Percentiles rank a stretch among this genome's conserved stretches.
phyloP scores from a whole-genome alignment of 2,888 invertebrate species.

The Diplolepis rosae region DNA sequence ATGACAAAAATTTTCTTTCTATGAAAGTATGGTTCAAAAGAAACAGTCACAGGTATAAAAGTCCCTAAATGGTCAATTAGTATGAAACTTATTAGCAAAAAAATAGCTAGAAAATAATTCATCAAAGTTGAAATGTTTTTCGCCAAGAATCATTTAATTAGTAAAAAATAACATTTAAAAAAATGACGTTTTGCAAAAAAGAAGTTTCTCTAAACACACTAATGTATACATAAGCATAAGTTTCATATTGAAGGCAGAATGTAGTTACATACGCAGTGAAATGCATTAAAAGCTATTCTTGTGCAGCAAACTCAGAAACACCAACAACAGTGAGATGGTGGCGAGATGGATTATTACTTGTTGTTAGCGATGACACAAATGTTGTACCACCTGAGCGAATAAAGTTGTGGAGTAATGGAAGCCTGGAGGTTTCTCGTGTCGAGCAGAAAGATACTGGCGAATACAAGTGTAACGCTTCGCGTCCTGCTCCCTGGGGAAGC shows the following conservation, averaged over 20 bases:
- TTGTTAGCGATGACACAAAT: constrained; percentile 77
- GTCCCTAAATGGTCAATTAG: no score
- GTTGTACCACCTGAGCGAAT: constrained; percentile 75
- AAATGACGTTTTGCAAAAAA: no score
- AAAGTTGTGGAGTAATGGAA: constrained; percentile 82
- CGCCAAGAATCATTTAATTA: no score
- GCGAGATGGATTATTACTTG: constrained; percentile 75
- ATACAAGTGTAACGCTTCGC: constrained; percentile 81
- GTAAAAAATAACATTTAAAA: no score
- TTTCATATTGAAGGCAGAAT: not conserved
- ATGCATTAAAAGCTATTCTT: not conserved
- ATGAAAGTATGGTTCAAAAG: no score
- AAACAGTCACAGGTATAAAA: no score
- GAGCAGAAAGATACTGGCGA: constrained; percentile 79
- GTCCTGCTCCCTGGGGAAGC: constrained; percentile 81
- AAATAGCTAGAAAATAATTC: no score
- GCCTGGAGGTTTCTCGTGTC: constrained; percentile 79
- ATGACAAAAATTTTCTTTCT: no score
- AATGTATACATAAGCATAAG: not conserved
- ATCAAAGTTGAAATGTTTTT: no score
- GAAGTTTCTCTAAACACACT: no score
- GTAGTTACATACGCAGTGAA: no score
- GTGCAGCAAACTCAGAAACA: constrained; percentile 43
- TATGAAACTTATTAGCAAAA: no score
- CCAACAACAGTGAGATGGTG: constrained; percentile 67